These are phyloP conservation scores for Drosophila rhopaloa DNA, from an alignment of 1,140 invertebrate genomes.

Conservation along the genomic window DNA sequence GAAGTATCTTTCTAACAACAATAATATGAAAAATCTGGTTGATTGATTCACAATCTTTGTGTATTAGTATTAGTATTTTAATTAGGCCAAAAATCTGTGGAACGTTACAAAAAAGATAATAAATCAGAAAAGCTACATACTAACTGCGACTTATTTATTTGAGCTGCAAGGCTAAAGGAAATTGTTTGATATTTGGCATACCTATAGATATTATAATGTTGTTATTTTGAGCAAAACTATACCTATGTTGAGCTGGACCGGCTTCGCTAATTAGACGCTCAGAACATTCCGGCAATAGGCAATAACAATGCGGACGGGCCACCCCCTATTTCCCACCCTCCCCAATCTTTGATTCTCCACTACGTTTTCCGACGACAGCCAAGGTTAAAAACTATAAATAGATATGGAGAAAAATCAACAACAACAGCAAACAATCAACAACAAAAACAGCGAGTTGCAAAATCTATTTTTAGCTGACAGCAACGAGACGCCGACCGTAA, in stretches of 20 bases:
- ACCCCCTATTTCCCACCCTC: no score
- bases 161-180: not conserved
- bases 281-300: constrained; percentile 2
- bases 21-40: no score
- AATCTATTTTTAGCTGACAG: constrained; percentile 46
- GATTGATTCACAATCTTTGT: no score
- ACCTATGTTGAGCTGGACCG: constrained; percentile 5
- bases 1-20: no score
- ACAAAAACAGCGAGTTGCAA: constrained; percentile 45
- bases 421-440: constrained; percentile 23
- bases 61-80: no score
- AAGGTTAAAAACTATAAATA: constrained; percentile 56
- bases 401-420: constrained; percentile 58
- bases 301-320: not conserved
- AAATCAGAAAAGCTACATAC: no score
- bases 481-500: constrained; percentile 26
- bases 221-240: not conserved
- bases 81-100: no score
- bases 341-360: not conserved
- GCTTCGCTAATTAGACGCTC: constrained; percentile 31
- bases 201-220: not conserved
- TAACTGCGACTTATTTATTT: no score
- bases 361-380: constrained; percentile 39
- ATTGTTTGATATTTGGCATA: not conserved
- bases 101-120: no score